phyloP scores from a whole-genome alignment of 1,140 invertebrate genomes.

The Drosophila leontia region DNA sequence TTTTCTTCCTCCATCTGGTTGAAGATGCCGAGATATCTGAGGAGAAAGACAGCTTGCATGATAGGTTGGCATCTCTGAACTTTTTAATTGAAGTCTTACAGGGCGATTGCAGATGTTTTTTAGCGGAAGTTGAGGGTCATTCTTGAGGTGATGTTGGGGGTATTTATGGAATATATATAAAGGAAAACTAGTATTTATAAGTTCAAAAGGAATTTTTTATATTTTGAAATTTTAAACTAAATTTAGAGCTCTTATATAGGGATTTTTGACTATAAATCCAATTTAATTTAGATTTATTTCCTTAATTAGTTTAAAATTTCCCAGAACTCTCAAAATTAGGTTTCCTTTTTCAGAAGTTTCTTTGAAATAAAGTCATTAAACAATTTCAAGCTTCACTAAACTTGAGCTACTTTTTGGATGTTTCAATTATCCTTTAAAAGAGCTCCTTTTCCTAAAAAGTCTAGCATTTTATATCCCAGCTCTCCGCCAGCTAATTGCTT shows the following conservation, averaged over 20 bases:
- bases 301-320: neutral
- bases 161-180: neutral
- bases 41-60: slow-evolving; percentile 37
- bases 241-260: neutral
- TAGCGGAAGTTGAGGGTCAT: slow-evolving; percentile 19
- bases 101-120: slow-evolving; percentile 11
- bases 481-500: slow-evolving; percentile 43
- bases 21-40: slow-evolving; percentile 16
- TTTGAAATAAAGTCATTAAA: neutral
- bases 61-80: slow-evolving; percentile 54
- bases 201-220: rapidly evolving
- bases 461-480: slow-evolving; percentile 2
- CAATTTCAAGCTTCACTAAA: neutral
- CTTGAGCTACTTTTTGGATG: neutral
- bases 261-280: neutral
- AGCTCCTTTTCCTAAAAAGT: neutral
- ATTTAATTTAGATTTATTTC: neutral
- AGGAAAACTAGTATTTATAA: too few relatives aligned
- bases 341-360: neutral
- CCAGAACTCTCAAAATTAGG: slow-evolving; percentile 1
- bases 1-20: slow-evolving; percentile 13
- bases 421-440: neutral
- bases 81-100: slow-evolving; percentile 30
- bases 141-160: neutral
- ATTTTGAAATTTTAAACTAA: neutral